These are phyloP conservation scores for Ptychochromis oligacanthus DNA, from an alignment of 2,113 vertebrate species.

Conservation along the genomic window DNA sequence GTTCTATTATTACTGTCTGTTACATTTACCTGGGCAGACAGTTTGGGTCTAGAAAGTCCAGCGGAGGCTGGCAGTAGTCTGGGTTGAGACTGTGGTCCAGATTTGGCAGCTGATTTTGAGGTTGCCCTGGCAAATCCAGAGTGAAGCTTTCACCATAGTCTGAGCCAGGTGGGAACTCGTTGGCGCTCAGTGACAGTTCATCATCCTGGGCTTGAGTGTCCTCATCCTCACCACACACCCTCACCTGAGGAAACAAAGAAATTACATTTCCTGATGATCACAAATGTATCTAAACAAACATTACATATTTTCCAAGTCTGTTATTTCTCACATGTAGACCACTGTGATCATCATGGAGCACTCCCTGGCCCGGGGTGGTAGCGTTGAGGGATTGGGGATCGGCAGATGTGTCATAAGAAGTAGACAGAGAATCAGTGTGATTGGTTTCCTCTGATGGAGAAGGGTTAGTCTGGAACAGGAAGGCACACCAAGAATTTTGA, in stretches of 20 bases:
- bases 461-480: conserved; percentile 87
- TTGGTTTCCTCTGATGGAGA: conserved; percentile 94
- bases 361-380: conserved; percentile 85
- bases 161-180: conserved; percentile 89
- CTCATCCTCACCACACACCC: conserved; percentile 85
- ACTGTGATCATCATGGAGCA: conserved; percentile 48
- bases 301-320: background rate
- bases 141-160: conserved; percentile 93
- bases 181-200: conserved; percentile 88
- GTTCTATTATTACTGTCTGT: background rate
- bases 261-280: background rate
- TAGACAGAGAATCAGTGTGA: conserved; percentile 88
- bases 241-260: conserved; percentile 68
- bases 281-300: background rate
- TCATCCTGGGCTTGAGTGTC: conserved; percentile 89
- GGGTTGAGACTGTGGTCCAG: conserved; percentile 47
- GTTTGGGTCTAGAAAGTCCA: conserved; percentile 85
- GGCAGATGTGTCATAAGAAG: conserved; percentile 87
- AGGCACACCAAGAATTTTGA: conserved; percentile 12
- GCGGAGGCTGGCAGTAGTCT: conserved; percentile 71
- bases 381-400: conserved; percentile 85
- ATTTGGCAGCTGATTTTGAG: conserved; percentile 43
- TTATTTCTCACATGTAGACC: conserved; percentile 58
- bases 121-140: conserved; percentile 84
- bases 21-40: conserved; percentile 85